These are phyloP conservation scores for Halcyon senegalensis DNA, from an alignment of 2,113 vertebrate genomes.

Conservation along the genomic window DNA sequence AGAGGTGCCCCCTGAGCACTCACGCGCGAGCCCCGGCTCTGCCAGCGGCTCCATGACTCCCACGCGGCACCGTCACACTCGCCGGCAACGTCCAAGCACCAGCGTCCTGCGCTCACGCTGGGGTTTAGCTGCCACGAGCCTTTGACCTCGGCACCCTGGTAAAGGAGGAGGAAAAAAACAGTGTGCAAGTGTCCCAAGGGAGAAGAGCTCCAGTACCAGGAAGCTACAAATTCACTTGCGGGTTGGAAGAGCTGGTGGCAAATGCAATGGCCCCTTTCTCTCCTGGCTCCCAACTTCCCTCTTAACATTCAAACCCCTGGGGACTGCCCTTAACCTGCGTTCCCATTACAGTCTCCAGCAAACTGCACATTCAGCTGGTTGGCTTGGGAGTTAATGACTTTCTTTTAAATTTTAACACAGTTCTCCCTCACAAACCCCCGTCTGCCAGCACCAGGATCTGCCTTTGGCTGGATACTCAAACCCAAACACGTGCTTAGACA, in stretches of 20 bases:
- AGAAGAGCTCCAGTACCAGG: neutral
- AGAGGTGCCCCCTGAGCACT: neutral
- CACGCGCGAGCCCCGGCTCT: fast-evolving
- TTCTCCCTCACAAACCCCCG: neutral
- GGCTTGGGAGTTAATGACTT: constrained; percentile 38
- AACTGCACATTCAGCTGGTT: constrained; percentile 24
- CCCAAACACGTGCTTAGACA: neutral
- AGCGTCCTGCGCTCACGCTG: fast-evolving
- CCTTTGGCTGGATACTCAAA: constrained; percentile 11
- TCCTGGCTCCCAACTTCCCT: neutral
- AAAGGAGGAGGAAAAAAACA: fast-evolving
- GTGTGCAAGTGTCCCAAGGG: neutral
- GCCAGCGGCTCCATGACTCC: neutral
- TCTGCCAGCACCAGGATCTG: neutral
- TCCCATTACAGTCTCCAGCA: neutral
- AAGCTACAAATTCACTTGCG: neutral
- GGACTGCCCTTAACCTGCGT: constrained; percentile 26
- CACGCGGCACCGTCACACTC: fast-evolving
- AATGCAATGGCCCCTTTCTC: fast-evolving
- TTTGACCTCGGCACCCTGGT: neutral
- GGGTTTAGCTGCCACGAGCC: neutral
- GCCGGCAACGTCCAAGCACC: neutral
- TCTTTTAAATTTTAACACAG: constrained; percentile 66
- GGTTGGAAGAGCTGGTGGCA: fast-evolving
- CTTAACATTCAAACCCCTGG: neutral